Conservation (phyloP, 2,888 invertebrate species). For the Therioaphis trifolii region DNA sequence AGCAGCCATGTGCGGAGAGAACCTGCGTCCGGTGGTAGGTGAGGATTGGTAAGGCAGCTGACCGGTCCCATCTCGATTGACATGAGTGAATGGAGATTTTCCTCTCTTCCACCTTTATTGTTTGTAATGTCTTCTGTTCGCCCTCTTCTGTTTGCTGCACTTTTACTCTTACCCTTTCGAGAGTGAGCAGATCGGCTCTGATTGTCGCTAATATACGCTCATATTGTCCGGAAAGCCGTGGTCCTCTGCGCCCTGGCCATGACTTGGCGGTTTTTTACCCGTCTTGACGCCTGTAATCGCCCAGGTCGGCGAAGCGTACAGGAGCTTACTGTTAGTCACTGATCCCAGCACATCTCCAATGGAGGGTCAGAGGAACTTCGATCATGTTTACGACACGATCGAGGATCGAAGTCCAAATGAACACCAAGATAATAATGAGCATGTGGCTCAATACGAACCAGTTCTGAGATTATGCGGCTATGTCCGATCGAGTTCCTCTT, state of each 20-base stretch:
- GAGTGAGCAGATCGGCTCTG: not conserved
- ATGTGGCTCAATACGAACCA: too few species aligned
- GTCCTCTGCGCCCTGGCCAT: not conserved
- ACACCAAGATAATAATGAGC: too few species aligned
- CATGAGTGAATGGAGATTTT: not conserved
- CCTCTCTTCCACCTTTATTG: not conserved
- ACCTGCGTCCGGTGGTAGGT: not conserved
- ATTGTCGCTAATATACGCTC: not conserved
- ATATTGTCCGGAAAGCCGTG: not conserved
- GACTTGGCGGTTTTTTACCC: accelerated
- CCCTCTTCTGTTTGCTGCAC: not conserved
- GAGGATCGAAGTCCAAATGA: too few species aligned
- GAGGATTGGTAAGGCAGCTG: not conserved
- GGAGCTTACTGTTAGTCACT: not conserved
- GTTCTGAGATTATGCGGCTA: too few species aligned
- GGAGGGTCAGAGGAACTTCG: too few species aligned
- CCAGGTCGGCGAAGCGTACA: not conserved
- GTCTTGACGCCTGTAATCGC: not conserved
- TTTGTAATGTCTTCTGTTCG: not conserved
- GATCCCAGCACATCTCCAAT: not conserved
- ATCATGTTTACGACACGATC: too few species aligned
- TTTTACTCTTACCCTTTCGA: not conserved
- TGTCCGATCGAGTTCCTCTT: too few species aligned
- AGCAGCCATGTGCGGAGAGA: not conserved
- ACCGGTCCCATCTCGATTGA: not conserved